Evolutionary conservation across 2,797 vertebrate genomes (phyloP).

Genomic region (Mastacembelus armatus): DNA sequence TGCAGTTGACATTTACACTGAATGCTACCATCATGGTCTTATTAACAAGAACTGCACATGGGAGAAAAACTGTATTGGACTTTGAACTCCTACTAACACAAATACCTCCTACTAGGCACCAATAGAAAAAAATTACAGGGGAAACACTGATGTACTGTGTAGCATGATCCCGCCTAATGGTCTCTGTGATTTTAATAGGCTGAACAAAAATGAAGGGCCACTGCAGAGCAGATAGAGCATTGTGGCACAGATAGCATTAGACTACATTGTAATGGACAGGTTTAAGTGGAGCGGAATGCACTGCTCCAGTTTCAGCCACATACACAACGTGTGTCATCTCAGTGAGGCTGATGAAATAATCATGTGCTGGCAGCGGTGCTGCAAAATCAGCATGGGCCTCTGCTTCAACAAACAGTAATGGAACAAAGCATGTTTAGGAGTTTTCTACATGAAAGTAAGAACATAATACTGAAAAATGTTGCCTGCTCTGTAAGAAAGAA

Average conservation of each 20-base stretch:
- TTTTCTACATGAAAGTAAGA: background rate
- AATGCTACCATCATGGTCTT: background rate
- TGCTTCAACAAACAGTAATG: conserved; percentile 4
- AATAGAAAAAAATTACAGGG: conserved; percentile 13
- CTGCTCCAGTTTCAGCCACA: conserved; percentile 67
- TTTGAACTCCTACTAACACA: conserved; percentile 5
- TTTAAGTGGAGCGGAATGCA: conserved; percentile 80
- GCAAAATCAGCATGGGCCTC: conserved; percentile 26
- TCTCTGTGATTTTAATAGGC: conserved; percentile 45
- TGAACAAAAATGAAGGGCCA: conserved; percentile 37
- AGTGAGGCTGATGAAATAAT: conserved; percentile 53
- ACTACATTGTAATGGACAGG: conserved; percentile 66
- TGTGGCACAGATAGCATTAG: conserved; percentile 46
- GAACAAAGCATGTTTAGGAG: conserved; percentile 14
- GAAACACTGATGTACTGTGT: conserved; percentile 26
- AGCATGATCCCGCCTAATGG: conserved; percentile 24
- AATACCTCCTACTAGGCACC: conserved; percentile 14
- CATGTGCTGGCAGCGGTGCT: conserved; percentile 39
- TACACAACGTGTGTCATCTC: conserved; percentile 54
- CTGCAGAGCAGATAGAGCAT: conserved; percentile 40
- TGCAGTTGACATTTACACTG: background rate
- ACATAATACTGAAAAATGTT: background rate
- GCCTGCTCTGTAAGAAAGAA: background rate
- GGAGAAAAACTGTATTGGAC: conserved; percentile 18
- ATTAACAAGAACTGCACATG: conserved; percentile 28